Conservation (phyloP, 2,113 vertebrate species). For the Saccopteryx bilineata region DNA sequence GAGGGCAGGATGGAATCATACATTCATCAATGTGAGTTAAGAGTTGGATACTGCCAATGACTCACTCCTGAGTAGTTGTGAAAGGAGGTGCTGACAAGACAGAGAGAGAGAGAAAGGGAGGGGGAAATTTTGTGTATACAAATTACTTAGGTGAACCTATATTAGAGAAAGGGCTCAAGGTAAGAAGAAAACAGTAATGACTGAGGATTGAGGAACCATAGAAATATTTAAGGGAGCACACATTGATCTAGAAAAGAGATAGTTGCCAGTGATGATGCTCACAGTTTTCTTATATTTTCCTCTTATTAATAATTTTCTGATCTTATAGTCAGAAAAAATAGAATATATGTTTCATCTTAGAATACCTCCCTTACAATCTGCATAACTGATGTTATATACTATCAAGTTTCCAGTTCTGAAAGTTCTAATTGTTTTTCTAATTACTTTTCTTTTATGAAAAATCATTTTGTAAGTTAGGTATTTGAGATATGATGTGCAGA, state of each 20-base stretch:
- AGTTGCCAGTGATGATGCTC: neutral
- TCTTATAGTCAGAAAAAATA: neutral
- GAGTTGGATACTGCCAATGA: neutral
- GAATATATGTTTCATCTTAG: neutral
- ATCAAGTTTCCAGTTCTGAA: neutral
- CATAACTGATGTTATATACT: neutral
- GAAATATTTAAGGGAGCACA: neutral
- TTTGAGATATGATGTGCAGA: neutral
- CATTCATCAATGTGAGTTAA: neutral
- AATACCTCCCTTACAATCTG: neutral
- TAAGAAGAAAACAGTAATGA: neutral
- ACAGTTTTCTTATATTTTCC: neutral
- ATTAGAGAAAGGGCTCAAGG: neutral
- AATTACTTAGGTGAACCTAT: neutral
- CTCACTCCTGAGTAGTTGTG: neutral
- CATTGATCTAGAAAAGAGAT: neutral
- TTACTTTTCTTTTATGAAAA: neutral
- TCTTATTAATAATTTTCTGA: neutral
- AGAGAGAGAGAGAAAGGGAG: neutral
- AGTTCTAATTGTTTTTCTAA: neutral
- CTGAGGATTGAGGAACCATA: accelerated
- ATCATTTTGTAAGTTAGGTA: neutral
- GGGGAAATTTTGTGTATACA: neutral
- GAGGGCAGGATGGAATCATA: neutral
- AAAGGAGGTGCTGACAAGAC: neutral